These are phyloP conservation scores for Nemopilema nomurai DNA, from an alignment of 30 jellyfish, hydroid and myxozoan genomes.

Conservation along the genomic window DNA sequence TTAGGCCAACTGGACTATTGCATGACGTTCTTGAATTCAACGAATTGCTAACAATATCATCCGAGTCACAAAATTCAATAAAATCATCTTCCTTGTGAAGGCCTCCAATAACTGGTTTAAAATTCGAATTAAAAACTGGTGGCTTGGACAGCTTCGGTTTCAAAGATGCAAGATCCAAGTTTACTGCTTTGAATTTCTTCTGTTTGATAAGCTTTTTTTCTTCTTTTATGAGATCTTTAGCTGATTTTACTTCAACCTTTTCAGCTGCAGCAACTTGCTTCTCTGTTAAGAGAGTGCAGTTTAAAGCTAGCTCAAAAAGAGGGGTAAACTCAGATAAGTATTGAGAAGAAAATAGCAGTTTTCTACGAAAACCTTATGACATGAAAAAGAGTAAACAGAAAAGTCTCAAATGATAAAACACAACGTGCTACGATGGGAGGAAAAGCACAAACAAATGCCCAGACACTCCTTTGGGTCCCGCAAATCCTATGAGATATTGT, in stretches of 20 bases:
- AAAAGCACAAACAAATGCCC: no score
- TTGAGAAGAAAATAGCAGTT: no score
- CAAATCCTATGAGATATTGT: no score
- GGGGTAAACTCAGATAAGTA: background rate
- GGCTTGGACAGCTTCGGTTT: background rate
- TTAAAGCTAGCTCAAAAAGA: background rate
- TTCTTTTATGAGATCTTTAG: constrained; percentile 50
- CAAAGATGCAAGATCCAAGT: constrained; percentile 12
- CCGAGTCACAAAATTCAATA: constrained; percentile 79
- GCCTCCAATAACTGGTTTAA: constrained; percentile 75
- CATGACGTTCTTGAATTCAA: constrained; percentile 33
- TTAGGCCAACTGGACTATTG: background rate
- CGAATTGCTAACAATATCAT: constrained; percentile 57
- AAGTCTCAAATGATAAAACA: no score
- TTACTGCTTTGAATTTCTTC: constrained; percentile 6
- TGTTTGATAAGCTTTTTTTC: constrained; percentile 22
- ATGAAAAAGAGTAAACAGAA: no score
- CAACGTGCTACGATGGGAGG: no score
- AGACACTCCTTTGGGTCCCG: no score
- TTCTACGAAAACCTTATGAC: background rate
- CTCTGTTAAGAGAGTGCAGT: constrained; percentile 8
- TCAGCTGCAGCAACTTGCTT: constrained; percentile 15
- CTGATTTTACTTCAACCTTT: constrained; percentile 40
- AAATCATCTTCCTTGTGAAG: constrained; percentile 42
- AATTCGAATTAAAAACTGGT: constrained; percentile 10